phyloP scores from a whole-genome alignment of 2,113 vertebrate genomes.

The Ibidorhyncha struthersii region DNA sequence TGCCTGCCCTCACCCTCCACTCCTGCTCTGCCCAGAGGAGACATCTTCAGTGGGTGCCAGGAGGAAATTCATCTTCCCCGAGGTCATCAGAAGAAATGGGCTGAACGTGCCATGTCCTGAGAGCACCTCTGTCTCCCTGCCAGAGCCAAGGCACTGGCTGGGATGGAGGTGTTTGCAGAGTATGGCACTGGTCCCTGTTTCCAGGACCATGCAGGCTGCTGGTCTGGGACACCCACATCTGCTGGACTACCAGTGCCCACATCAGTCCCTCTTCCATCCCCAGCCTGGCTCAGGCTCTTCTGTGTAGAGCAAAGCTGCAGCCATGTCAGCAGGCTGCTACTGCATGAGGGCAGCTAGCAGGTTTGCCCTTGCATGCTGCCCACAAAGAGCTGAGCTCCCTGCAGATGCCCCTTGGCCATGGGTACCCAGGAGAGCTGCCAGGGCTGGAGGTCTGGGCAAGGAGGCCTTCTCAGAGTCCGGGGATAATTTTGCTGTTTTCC shows the following conservation, averaged over 20 bases:
- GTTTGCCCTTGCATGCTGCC: not conserved
- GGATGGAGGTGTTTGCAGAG: not conserved
- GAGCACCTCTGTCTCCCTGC: not conserved
- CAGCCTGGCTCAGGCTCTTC: not conserved
- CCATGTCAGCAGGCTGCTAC: not conserved
- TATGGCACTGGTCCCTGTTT: not conserved
- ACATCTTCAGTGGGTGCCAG: not conserved
- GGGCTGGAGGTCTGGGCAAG: not conserved
- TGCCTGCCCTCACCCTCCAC: fast-evolving
- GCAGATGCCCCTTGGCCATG: not conserved
- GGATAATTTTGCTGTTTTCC: not conserved
- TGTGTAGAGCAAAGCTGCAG: not conserved
- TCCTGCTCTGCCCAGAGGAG: not conserved
- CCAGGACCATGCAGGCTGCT: not conserved
- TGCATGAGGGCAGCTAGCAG: not conserved
- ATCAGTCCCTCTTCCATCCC: not conserved
- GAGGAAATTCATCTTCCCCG: not conserved
- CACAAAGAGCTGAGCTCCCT: not conserved
- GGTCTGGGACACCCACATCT: not conserved
- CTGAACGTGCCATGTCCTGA: not conserved
- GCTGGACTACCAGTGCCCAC: not conserved
- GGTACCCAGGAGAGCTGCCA: not conserved
- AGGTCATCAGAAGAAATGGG: not conserved
- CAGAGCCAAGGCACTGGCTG: not conserved
- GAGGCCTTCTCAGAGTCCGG: not conserved